A percentile compares a stretch with the other conserved stretches of the same genome.
Evolutionary conservation across 2,113 vertebrate genomes (phyloP).

Genomic region (Larimichthys polyactis): DNA sequence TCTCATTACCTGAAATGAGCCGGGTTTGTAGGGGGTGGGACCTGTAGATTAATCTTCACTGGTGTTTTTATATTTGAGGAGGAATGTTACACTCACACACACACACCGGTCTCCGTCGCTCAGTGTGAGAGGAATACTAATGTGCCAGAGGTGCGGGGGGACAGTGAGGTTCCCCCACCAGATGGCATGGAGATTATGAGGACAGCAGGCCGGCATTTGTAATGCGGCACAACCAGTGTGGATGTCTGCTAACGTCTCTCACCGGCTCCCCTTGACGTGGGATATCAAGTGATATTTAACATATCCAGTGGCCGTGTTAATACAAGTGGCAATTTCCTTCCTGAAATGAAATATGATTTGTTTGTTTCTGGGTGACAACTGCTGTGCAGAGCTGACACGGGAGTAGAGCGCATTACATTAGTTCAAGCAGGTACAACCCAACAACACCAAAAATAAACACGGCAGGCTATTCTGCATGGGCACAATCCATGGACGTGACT

Average conservation of each 20-base stretch:
- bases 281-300: slow-evolving; percentile 59
- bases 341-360: slow-evolving; percentile 36
- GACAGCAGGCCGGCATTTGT: slow-evolving; percentile 73
- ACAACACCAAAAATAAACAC: background rate
- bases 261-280: slow-evolving; percentile 46
- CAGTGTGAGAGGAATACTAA: slow-evolving; percentile 66
- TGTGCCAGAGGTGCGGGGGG: slow-evolving; percentile 57
- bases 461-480: background rate
- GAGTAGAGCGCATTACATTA: slow-evolving; percentile 4
- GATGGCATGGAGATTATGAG: slow-evolving; percentile 74
- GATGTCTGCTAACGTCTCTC: slow-evolving; percentile 65
- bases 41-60: slow-evolving; percentile 49
- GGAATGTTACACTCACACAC: slow-evolving; percentile 40
- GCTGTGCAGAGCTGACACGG: slow-evolving; percentile 3
- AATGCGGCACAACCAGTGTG: slow-evolving; percentile 60
- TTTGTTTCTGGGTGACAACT: slow-evolving; percentile 28
- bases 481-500: background rate
- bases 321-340: slow-evolving; percentile 5
- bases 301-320: slow-evolving; percentile 28
- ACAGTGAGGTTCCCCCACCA: slow-evolving; percentile 66
- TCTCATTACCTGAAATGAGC: slow-evolving; percentile 56
- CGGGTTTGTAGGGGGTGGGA: slow-evolving; percentile 50
- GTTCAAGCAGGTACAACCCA: slow-evolving; percentile 2
- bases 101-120: slow-evolving; percentile 31
- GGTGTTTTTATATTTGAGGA: slow-evolving; percentile 54